Conservation (phyloP, 2,797 vertebrate genomes). For the Brotogeris chrysoptera region DNA sequence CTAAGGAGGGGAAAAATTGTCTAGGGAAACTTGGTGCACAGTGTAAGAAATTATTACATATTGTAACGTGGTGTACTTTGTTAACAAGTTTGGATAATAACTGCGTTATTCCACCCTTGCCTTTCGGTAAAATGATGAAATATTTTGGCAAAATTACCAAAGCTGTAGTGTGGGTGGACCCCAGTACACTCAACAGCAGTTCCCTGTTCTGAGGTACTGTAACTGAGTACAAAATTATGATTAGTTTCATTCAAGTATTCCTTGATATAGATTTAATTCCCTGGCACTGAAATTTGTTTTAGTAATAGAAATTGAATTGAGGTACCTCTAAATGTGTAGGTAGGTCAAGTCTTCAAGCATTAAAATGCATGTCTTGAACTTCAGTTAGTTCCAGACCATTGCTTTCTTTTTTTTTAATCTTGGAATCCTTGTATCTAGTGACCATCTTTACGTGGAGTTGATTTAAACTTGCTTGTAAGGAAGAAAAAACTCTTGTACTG, state of each 20-base stretch:
- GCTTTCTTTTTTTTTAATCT: not conserved
- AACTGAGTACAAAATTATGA: not conserved
- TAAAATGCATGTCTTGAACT: not conserved
- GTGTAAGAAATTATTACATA: not conserved
- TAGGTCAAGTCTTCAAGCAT: not conserved
- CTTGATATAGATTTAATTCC: not conserved
- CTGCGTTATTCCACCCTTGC: not conserved
- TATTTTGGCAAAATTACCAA: not conserved
- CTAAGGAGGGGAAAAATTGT: not conserved
- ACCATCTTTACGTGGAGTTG: not conserved
- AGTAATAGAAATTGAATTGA: not conserved
- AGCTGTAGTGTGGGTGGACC: not conserved
- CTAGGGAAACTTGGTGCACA: not conserved
- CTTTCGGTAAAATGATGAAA: not conserved
- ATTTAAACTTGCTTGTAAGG: not conserved
- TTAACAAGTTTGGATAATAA: not conserved
- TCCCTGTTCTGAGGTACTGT: not conserved
- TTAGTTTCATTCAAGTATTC: not conserved
- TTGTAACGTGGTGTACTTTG: not conserved
- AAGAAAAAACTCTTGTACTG: not conserved
- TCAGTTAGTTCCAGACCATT: not conserved
- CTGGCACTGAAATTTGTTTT: not conserved
- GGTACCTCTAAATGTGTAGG: not conserved
- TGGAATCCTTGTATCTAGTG: not conserved
- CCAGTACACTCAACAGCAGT: not conserved